These are phyloP conservation scores for Chrysolina oricalcia DNA, from an alignment of 2,888 invertebrate genomes.

Conservation along the genomic window DNA sequence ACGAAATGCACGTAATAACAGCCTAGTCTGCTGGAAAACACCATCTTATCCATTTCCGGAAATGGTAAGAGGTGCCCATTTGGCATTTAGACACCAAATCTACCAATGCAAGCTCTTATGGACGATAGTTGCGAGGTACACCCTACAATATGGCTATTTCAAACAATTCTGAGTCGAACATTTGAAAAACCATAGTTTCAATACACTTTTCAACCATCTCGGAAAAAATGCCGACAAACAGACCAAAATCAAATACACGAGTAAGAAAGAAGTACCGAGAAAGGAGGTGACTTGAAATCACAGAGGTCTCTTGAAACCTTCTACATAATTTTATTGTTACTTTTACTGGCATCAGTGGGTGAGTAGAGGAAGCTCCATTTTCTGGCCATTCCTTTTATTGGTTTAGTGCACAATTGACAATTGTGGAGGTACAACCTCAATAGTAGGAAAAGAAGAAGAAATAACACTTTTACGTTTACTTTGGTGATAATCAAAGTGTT, in stretches of 20 bases:
- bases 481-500: no score
- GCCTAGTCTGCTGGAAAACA: constrained; percentile 66
- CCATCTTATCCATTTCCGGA: constrained; percentile 68
- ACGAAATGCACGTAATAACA: constrained; percentile 69
- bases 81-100: constrained; percentile 63
- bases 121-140: constrained; percentile 66
- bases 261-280: no score
- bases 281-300: no score
- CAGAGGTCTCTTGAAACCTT: no score
- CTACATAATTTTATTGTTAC: no score
- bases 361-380: no score
- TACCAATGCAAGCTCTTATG: constrained; percentile 61
- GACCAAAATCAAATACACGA: not conserved
- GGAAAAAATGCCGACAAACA: constrained; percentile 18
- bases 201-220: constrained; percentile 37
- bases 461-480: no score
- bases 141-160: constrained; percentile 63
- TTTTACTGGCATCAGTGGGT: no score
- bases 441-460: no score
- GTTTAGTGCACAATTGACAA: no score
- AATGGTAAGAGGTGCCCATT: constrained; percentile 68
- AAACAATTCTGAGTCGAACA: constrained; percentile 54
- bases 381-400: no score
- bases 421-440: no score
- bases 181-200: constrained; percentile 56